A percentile compares a stretch with the other conserved stretches of the same genome.
These are phyloP conservation scores for Apodemia hepburni DNA, from an alignment of 2,888 invertebrate genomes.

Conservation along the genomic window DNA sequence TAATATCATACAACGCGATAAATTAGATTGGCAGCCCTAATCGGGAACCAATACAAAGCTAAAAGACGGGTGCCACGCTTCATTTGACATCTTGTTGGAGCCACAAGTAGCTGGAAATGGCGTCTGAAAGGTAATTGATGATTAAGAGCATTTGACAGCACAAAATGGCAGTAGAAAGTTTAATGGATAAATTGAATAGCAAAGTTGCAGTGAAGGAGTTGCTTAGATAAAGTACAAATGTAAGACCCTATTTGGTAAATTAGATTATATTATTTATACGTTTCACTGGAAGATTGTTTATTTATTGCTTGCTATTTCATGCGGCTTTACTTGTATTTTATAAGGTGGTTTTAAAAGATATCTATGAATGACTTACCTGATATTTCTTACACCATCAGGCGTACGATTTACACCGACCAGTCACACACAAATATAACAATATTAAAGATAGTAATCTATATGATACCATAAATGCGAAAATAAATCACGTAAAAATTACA, in stretches of 20 bases:
- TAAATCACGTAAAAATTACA: too few species aligned
- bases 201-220: conserved; percentile 6
- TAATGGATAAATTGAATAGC: conserved; percentile 5
- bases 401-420: too few species aligned
- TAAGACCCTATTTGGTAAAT: background rate
- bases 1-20: background rate
- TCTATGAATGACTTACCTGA: too few species aligned
- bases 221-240: background rate
- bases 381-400: too few species aligned
- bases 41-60: background rate
- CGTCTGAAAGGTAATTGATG: conserved; percentile 15
- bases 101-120: conserved; percentile 9
- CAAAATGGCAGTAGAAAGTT: conserved; percentile 11
- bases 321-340: too few species aligned
- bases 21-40: background rate
- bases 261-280: background rate
- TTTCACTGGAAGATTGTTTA: background rate
- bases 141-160: conserved; percentile 14
- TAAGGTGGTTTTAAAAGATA: too few species aligned
- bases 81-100: conserved; percentile 13
- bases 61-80: conserved; percentile 10
- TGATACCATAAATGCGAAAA: too few species aligned
- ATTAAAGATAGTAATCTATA: too few species aligned
- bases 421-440: too few species aligned
- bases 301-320: background rate